These are phyloP conservation scores for Meriones unguiculatus DNA, from an alignment of 2,113 vertebrate genomes.

Conservation along the genomic window DNA sequence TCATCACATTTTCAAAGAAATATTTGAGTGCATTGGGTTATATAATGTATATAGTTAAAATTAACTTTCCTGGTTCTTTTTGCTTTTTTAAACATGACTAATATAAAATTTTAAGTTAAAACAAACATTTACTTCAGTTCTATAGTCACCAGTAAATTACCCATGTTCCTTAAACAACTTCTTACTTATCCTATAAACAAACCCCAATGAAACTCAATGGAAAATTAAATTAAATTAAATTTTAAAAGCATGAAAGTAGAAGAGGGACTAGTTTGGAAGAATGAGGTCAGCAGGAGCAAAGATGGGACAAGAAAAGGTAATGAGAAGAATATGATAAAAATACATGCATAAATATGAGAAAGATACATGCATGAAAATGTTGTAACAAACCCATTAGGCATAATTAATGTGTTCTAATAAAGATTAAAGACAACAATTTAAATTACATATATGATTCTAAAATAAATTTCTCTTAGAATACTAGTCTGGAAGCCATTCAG, in stretches of 20 bases:
- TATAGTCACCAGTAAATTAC: neutral
- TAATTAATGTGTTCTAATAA: neutral
- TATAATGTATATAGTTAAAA: neutral
- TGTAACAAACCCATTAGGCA: neutral
- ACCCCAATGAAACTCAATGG: neutral
- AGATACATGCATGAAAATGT: neutral
- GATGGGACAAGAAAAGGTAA: too few relatives aligned
- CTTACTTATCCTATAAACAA: neutral
- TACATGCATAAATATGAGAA: too few relatives aligned
- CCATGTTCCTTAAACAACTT: neutral
- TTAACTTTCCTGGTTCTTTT: conserved; percentile 19
- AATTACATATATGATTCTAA: neutral
- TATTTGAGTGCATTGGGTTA: neutral
- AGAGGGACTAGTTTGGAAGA: neutral
- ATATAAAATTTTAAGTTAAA: neutral
- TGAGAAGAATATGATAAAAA: neutral
- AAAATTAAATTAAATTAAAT: neutral
- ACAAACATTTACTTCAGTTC: neutral
- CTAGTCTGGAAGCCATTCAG: neutral
- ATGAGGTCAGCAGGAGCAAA: neutral
- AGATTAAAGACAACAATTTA: neutral
- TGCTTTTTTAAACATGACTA: neutral
- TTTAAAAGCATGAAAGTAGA: neutral
- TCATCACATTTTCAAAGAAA: conserved; percentile 1
- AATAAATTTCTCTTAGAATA: neutral